Evolutionary conservation across 37 sponge, comb jelly and placozoan genomes (phyloP), one percentile per base, ranked within the genome.

Genomic region (Beroe forskalii): DNA sequence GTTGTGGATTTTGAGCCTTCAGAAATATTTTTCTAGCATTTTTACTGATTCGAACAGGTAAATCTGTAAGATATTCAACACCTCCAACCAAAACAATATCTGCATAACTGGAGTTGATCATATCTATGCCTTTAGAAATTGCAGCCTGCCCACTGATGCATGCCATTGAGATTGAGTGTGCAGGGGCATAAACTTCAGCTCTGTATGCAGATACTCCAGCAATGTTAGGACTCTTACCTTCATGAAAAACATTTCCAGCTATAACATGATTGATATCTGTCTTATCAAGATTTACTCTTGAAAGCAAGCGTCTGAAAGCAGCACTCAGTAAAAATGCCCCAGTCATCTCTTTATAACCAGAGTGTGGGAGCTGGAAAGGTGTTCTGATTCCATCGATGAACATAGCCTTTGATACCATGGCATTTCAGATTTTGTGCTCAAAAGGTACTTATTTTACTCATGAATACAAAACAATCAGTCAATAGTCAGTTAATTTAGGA

Each of bases 111-210:
- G 44, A 44, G 86, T 80, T 80, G 28, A 80, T 80, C 44, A 80
- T 80, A 6, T 80, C 86, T 1, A 80, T 44, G 4, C 86, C 86
- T 48, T 80, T 80, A 1, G 86, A 32, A 22, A 80, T 43, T 6
- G 86, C 86, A 44, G 86, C 86, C 86, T 80, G 86, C 1, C 86
- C 86, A 43, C 86, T 80, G 27, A 80, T 80, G 31, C 86, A 80
- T 37, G 86, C 86, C 86, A 80, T 80, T 32, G 86, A 80, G 0
- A 80, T 1, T 14, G 86, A 80, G 27, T 80, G 86, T 6, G 55
- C 28, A 25, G 86, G 86, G 0, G 35, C 44, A 80, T 41, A 22
- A 30, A 80, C 4, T 6, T 48, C 86, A 12, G 86, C 37, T 17
- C 2, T 38, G 14, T 33, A 3, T 42, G 55, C 44, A 2, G 86